Base-by-base conservation (phyloP, 2,888 invertebrate species). In the Prostheceraeus crozeri region DNA sequence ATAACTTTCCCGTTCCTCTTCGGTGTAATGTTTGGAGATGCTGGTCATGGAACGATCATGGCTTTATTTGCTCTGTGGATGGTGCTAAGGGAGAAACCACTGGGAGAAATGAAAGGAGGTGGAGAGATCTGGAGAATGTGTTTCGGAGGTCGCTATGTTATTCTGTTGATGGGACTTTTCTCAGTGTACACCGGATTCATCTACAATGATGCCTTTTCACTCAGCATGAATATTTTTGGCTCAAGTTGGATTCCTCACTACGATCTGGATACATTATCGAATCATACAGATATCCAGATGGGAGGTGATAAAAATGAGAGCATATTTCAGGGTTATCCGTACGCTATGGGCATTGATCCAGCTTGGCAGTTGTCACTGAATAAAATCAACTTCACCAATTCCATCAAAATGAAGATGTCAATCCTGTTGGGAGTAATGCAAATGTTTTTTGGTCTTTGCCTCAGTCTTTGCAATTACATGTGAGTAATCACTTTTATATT, bases 161-260 rank as follows among this genome's bases (percentile, higher is more conserved):
- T 99, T 45, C 82, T 96, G 27, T 81, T 98, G 40, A 98, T 98
- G 98, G 96, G 96, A 0, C 71, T 85, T 1, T 98, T 99, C 80
- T 96, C 96, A 0, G 88, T 96, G 81, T 98, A 98, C 80, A 94
- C 96, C 6, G 98, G 98, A 0, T 73, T 96, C 6, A 88, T 99
- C 65, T 98, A 98, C 81, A 98, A 98, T 78, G 98, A 98, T 75
- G 82, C 89, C 25, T 98, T 96, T 81, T 90, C 94, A n/a, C 96
- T 94, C 77, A 89, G 93, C 3, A 72, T 98, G 40, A 96, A 96
- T 75, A 82, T 96, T 46, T 96, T 98, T 79, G 90, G 90, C 1
- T 87, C 91, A 0, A 82, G 85, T 66, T 96, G 94, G 94, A 59
- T 35, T 11, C 67, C 70, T 8, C 57, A 66, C 6, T 63, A 30